A percentile compares a stretch with the other conserved stretches of the same genome.
Conservation (phyloP, 2,888 invertebrate species). For the Micoletzkya japonica region DNA sequence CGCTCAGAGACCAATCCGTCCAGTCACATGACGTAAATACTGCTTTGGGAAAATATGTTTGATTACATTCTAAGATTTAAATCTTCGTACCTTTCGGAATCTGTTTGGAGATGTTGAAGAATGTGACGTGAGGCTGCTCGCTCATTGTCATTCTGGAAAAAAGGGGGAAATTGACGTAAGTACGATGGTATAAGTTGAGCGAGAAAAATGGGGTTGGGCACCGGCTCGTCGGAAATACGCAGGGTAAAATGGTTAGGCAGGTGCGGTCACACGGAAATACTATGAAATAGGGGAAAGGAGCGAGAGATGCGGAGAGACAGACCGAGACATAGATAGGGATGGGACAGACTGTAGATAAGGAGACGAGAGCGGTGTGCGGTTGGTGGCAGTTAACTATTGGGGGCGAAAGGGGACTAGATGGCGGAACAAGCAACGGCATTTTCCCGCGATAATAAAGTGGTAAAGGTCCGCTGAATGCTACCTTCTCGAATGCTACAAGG, state of each 20-base stretch:
- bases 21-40: too few relatives aligned
- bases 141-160: background rate
- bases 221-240: too few relatives aligned
- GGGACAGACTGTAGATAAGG: background rate
- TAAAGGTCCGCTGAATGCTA: too few relatives aligned
- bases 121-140: constrained; percentile 21
- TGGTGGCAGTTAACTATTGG: background rate
- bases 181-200: background rate
- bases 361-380: background rate
- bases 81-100: constrained; percentile 44
- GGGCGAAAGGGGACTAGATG: background rate
- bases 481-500: too few relatives aligned
- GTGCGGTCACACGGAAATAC: background rate
- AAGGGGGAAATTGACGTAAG: background rate
- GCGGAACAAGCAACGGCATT: too few relatives aligned
- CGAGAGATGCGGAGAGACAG: background rate
- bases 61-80: background rate
- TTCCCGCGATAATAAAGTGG: too few relatives aligned
- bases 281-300: background rate
- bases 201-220: too few relatives aligned
- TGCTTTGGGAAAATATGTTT: too few relatives aligned
- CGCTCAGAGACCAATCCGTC: too few relatives aligned
- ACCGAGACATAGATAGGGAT: background rate
- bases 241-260: background rate
- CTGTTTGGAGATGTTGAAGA: constrained; percentile 47